These are phyloP conservation scores for Tor tambroides DNA, from an alignment of 2,113 vertebrate species.

Conservation along the genomic window DNA sequence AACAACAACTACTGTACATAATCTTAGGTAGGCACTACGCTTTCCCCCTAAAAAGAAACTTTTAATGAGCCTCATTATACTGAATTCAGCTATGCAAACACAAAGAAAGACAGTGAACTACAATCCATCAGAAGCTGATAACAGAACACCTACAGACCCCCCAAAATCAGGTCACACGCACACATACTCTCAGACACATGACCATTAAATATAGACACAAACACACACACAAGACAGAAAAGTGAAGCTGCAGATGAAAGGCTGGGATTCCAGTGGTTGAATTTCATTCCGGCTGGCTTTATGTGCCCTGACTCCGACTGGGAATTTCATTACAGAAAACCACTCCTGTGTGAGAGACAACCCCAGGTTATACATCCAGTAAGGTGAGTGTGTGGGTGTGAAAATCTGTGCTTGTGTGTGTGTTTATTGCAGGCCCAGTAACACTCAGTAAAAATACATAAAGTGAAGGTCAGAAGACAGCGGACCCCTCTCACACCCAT, in stretches of 20 bases:
- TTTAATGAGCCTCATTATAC: constrained; percentile 49
- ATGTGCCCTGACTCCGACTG: constrained; percentile 52
- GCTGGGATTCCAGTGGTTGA: constrained; percentile 52
- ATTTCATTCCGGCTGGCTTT: constrained; percentile 55
- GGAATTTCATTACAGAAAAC: constrained; percentile 59
- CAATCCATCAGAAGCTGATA: constrained; percentile 40
- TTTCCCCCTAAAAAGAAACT: constrained; percentile 20
- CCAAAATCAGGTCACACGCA: constrained; percentile 43
- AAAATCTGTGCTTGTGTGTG: constrained; percentile 30
- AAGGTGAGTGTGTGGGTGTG: constrained; percentile 38
- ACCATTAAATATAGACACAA: constrained; percentile 28
- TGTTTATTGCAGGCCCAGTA: constrained; percentile 12
- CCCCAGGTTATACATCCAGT: constrained; percentile 50
- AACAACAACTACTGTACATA: not conserved
- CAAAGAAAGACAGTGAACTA: constrained; percentile 33
- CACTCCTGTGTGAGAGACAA: constrained; percentile 52
- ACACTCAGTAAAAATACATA: constrained; percentile 44
- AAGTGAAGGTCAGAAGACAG: constrained; percentile 48
- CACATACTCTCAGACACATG: not conserved
- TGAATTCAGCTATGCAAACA: constrained; percentile 39
- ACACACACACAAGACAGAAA: constrained; percentile 28
- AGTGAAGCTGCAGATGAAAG: constrained; percentile 58
- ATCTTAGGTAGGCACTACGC: not conserved
- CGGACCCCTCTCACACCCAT: constrained; percentile 27
- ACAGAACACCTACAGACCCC: constrained; percentile 41